Conservation (phyloP, 2,888 invertebrate species). For the Lamellibrachia satsuma region DNA sequence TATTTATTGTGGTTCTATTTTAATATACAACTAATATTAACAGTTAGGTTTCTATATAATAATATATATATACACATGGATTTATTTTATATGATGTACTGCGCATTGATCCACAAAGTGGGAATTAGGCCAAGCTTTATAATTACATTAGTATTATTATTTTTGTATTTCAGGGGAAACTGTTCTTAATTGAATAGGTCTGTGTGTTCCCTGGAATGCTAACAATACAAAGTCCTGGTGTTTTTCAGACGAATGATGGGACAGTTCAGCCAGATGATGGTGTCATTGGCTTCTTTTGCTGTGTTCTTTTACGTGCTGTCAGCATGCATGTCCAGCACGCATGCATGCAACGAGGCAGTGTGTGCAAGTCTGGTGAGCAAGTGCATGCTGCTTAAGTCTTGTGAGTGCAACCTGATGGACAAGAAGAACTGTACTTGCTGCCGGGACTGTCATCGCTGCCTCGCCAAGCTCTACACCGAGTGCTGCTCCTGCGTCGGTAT, state of each 20-base stretch:
- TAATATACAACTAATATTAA: too few relatives aligned
- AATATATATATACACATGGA: too few relatives aligned
- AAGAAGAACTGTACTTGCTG: constrained; percentile 89
- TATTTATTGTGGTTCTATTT: too few relatives aligned
- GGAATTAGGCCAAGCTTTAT: too few relatives aligned
- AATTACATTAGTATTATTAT: too few relatives aligned
- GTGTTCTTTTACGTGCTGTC: constrained; percentile 21
- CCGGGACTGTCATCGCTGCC: constrained; percentile 89
- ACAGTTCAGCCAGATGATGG: not conserved
- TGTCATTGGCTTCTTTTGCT: not conserved
- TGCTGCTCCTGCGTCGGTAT: constrained; percentile 98
- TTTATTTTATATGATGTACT: too few relatives aligned
- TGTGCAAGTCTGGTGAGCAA: constrained; percentile 96
- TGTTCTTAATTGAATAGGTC: too few relatives aligned
- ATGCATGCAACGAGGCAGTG: constrained; percentile 86
- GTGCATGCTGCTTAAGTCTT: constrained; percentile 94
- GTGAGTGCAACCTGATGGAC: constrained; percentile 84
- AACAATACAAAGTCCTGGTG: not conserved
- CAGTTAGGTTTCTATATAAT: too few relatives aligned
- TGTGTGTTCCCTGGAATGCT: not conserved
- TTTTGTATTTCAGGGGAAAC: too few relatives aligned
- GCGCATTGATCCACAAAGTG: too few relatives aligned
- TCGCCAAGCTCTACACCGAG: constrained; percentile 87
- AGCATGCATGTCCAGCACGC: not conserved
- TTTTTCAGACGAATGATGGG: not conserved